Evolutionary conservation across 2,113 vertebrate species (phyloP), one percentile per base, ranked within the genome.

Genomic region (Scortum barcoo): DNA sequence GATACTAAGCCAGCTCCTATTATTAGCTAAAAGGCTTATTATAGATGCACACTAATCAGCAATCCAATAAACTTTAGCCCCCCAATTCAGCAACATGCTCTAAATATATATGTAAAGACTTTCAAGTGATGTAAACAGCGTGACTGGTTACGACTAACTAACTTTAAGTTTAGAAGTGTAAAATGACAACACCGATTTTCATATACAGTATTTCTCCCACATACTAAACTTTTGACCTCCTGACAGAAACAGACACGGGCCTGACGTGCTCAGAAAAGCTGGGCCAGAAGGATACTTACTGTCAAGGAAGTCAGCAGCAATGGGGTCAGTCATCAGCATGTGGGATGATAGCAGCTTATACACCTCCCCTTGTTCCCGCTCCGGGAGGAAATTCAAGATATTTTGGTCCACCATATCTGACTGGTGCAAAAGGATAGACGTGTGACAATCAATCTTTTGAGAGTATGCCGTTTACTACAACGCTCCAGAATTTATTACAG

Each of bases 331-430:
- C 93, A 97, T 93, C 79, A 98, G 95, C 93, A 93, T 83, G 19
- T 92, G 96, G 61, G 97, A 92, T 57, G 95, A 95, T 81, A 99
- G 96, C 74, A 97, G 95, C 91, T 95, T 95, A 91, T 96, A 96
- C 42, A 99, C 96, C 81, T 97, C 96, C 0, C 90, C 95, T 70
- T 98, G 98, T 89, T 99, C 97, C 72, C 94, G 91, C 83, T 99
- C 97, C 68, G 96, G 97, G 78, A 99, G 95, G 90, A 99, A 96
- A 93, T 96, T 97, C 85, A 99, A 94, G 94, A 99, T 97, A 92
- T 95, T 97, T 96, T 96, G 97, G 94, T 98, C 97, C 94, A 97
- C 94, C 95, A 99, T 94, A 93, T 97, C 97, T 96, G 95, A 95
- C 98, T 99, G 95, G 94, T 95, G 93, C 92, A 96, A 95, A 94